Evolutionary conservation across 2,797 vertebrate genomes (phyloP).

Genomic region (Clarias fuscus): DNA sequence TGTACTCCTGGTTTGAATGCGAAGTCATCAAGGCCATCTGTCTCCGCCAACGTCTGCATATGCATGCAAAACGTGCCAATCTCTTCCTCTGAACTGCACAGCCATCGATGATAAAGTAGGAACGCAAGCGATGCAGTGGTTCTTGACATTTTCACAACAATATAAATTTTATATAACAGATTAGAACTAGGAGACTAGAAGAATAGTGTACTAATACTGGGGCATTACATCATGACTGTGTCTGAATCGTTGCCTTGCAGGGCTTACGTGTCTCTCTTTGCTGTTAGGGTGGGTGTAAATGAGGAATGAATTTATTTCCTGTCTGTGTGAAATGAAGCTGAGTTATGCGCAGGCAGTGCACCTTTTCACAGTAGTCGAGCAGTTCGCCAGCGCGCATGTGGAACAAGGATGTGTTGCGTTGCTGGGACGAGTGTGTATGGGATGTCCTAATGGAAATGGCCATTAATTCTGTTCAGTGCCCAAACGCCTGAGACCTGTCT

Average conservation of each 20-base stretch:
- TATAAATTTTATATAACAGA: too few species aligned
- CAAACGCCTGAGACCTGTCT: slow-evolving; percentile 1
- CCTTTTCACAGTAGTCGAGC: slow-evolving; percentile 35
- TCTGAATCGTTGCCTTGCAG: not conserved
- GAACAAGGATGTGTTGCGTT: slow-evolving; percentile 46
- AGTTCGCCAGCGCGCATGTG: slow-evolving; percentile 30
- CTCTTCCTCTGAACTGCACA: too few species aligned
- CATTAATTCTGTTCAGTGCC: slow-evolving; percentile 27
- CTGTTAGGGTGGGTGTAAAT: slow-evolving; percentile 25
- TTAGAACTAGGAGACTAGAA: not conserved
- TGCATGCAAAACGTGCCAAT: too few species aligned
- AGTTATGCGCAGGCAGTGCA: slow-evolving; percentile 36
- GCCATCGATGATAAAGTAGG: too few species aligned
- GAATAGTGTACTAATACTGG: not conserved
- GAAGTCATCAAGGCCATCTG: too few species aligned
- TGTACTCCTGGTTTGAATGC: too few species aligned
- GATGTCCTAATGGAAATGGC: slow-evolving; percentile 27
- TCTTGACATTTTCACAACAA: too few species aligned
- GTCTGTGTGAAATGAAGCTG: slow-evolving; percentile 43
- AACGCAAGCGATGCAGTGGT: too few species aligned
- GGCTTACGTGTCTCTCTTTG: not conserved
- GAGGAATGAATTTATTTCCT: slow-evolving; percentile 35
- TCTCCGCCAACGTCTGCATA: too few species aligned
- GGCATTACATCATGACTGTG: not conserved
- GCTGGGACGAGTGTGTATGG: not conserved